Evolutionary conservation across 2,797 vertebrate genomes (phyloP), one percentile per base, ranked within the genome.

Genomic region (Gila robusta): DNA sequence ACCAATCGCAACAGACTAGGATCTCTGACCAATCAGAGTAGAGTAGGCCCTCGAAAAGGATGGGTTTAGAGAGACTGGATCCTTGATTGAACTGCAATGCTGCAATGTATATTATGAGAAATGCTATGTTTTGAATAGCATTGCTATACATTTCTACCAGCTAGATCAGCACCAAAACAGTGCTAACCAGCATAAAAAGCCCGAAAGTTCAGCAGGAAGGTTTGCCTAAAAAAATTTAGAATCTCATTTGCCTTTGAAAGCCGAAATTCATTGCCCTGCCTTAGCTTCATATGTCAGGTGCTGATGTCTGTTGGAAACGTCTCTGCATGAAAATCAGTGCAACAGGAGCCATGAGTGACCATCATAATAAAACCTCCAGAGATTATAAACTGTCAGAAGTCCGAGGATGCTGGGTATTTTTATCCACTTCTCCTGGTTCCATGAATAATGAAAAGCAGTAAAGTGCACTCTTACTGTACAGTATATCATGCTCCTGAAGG

Each of bases 381-480:
- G 82, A 64, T 23, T 26, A 67, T 52, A 71, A 47, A 72, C 71
- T 83, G 81, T 73, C 56, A 44, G 64, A 52, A 47, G 26, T 70
- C 14, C 1, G 54, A n/a, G 41, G 52, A 79, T 21, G 35, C 66
- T 32, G 73, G n/a, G n/a, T 69, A 81, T 84, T 82, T 86, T 85
- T 66, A 73, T 79, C 39, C n/a, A 74, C 56, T 37, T 41, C 26
- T 59, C 16, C 23, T 5, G 32, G 23, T 77, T 67, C 74, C 82
- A 90, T 90, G 82, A 87, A 87, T 87, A 87, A 90, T 87, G 35
- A 2, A 84, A 23, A 4, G 39, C 28, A 69, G n/a, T 77, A 84
- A 69, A 59, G 66, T 79, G 83, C 47, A 56, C 66, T 70, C 69
- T 62, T 28, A 32, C 32, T 32, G 32, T 32, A 32, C 32, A 32